Evolutionary conservation across 2,797 vertebrate species (phyloP).

Genomic region (Anniella stebbinsi): DNA sequence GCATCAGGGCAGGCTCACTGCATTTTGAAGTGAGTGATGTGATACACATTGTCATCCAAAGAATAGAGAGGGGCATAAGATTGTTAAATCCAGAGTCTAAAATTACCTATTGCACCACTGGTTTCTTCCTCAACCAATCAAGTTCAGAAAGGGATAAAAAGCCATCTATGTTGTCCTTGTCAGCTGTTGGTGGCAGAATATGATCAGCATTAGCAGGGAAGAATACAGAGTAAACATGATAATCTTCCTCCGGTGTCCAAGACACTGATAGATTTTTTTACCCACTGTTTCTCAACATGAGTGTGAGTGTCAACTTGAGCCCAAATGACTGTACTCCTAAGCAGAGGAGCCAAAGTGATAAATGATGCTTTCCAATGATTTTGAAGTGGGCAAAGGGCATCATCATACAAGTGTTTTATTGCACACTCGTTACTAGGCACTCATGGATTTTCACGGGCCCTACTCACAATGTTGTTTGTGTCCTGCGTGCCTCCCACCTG

Average conservation of each 20-base stretch:
- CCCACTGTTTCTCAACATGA: not conserved
- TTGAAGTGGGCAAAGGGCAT: too few relatives aligned
- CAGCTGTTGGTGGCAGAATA: not conserved
- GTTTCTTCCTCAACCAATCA: not conserved
- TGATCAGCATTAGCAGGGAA: not conserved
- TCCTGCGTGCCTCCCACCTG: too few relatives aligned
- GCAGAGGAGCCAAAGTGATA: not conserved
- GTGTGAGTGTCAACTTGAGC: not conserved
- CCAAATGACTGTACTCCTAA: not conserved
- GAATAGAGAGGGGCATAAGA: not conserved
- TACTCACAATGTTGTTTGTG: too few relatives aligned
- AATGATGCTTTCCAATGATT: not conserved
- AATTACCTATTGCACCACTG: not conserved
- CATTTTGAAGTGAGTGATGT: not conserved
- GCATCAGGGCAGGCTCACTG: too few relatives aligned
- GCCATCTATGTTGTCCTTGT: not conserved
- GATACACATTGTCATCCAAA: not conserved
- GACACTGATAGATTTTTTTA: not conserved
- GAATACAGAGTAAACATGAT: not conserved
- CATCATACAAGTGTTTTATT: too few relatives aligned
- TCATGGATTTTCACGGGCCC: too few relatives aligned
- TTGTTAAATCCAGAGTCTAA: not conserved
- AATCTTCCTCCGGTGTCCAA: not conserved
- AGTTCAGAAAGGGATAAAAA: not conserved
- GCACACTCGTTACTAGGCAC: too few relatives aligned